Conservation (phyloP, 2,797 vertebrate genomes). For the Manis crassicaudata region DNA sequence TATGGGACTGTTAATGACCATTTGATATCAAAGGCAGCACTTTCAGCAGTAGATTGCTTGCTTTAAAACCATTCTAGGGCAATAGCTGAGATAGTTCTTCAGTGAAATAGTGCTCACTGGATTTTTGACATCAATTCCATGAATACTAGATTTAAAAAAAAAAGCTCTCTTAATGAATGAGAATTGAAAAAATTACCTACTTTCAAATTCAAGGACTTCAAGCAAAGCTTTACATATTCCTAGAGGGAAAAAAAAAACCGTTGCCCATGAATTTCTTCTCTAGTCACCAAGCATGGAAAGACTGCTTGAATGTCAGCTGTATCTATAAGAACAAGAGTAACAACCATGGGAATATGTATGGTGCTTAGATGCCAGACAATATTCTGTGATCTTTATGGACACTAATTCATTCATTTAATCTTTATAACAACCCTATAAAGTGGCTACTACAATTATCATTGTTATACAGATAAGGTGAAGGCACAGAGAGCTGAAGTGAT, state of each 20-base stretch:
- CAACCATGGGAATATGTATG: neutral
- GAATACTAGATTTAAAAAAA: constrained; percentile 31
- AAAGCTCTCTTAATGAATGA: constrained; percentile 23
- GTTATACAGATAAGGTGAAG: constrained; percentile 26
- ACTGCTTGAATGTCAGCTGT: neutral
- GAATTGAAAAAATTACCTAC: neutral
- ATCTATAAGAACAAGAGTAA: neutral
- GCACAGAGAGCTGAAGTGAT: neutral
- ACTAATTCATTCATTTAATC: neutral
- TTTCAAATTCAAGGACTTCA: constrained; percentile 39
- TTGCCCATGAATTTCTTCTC: neutral
- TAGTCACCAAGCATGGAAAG: neutral
- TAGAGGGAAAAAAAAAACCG: neutral
- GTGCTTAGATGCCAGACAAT: neutral
- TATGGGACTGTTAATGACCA: constrained; percentile 47
- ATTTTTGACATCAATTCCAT: constrained; percentile 35
- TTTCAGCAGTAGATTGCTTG: neutral
- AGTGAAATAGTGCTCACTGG: constrained; percentile 2
- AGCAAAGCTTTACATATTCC: neutral
- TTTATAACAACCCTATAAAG: neutral
- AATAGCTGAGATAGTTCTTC: neutral
- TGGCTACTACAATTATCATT: neutral
- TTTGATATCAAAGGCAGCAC: constrained; percentile 43
- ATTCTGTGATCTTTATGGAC: neutral
- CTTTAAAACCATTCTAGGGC: constrained; percentile 9